These are phyloP conservation scores for Platycnemis pennipes DNA, from an alignment of 2,888 invertebrate genomes.

Conservation along the genomic window DNA sequence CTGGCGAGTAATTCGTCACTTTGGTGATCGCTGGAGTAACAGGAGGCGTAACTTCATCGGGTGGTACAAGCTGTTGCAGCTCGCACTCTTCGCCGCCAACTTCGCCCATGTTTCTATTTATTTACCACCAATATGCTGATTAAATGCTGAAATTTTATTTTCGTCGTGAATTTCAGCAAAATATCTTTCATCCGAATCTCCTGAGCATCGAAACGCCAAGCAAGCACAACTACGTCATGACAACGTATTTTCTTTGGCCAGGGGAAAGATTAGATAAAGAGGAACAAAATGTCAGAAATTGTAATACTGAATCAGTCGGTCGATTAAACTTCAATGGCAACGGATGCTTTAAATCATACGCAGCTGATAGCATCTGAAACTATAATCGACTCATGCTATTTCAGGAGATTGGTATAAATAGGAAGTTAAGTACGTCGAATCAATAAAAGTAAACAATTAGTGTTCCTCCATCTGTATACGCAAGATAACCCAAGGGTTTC, in stretches of 20 bases:
- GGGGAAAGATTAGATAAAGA: not conserved
- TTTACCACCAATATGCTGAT: not conserved
- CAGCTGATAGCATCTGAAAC: not conserved
- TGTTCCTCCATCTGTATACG: not conserved
- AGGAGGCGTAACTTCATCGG: slow-evolving; percentile 78
- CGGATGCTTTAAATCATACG: not conserved
- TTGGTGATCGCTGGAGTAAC: slow-evolving; percentile 77
- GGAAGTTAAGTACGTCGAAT: too few species aligned
- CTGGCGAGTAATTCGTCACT: slow-evolving; percentile 48
- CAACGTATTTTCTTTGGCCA: not conserved
- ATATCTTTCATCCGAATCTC: not conserved
- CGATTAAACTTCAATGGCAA: not conserved
- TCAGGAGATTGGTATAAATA: too few species aligned
- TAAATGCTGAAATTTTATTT: not conserved
- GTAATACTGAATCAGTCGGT: not conserved
- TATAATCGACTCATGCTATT: not conserved
- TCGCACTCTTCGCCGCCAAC: slow-evolving; percentile 78
- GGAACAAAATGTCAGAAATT: not conserved
- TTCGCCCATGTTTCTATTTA: slow-evolving; percentile 34
- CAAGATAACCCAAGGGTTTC: not conserved
- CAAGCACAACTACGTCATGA: not conserved
- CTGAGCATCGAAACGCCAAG: not conserved
- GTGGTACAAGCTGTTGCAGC: slow-evolving; percentile 79
- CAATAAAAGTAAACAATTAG: not conserved
- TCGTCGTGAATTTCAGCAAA: not conserved